A percentile compares a stretch with the other conserved stretches of the same genome.
phyloP scores from a whole-genome alignment of 2,888 invertebrate genomes.

The Cerastis rubricosa region DNA sequence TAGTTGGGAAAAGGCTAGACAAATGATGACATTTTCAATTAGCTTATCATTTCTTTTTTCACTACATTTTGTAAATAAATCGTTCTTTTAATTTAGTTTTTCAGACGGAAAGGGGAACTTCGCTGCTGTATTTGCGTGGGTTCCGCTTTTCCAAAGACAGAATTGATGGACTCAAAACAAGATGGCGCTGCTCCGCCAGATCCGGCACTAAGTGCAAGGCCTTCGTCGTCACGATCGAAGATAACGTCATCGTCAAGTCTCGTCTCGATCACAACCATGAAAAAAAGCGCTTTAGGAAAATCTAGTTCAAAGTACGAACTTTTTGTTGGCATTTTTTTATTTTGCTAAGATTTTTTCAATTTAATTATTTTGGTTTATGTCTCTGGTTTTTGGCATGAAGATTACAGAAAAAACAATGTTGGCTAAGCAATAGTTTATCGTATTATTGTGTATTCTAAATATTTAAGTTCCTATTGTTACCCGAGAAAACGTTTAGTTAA shows the following conservation, averaged over 20 bases:
- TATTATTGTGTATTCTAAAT: too few species aligned
- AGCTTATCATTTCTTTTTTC: not conserved
- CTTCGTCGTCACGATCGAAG: conserved; percentile 39
- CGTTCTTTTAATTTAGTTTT: conserved; percentile 30
- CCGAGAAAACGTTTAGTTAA: too few species aligned
- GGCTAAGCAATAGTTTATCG: too few species aligned
- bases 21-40: too few species aligned
- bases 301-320: not conserved
- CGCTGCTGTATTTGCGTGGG: conserved; percentile 38
- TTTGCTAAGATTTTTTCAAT: not conserved
- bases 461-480: too few species aligned
- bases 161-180: conserved; percentile 53
- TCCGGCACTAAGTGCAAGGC: conserved; percentile 56
- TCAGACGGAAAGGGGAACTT: conserved; percentile 37
- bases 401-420: too few species aligned
- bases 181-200: conserved; percentile 77
- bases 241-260: conserved; percentile 24
- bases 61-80: not conserved
- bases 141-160: conserved; percentile 60
- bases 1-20: too few species aligned
- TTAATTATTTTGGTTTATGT: not conserved
- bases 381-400: not conserved
- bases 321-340: not conserved
- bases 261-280: conserved; percentile 64
- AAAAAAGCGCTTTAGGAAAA: not conserved